These are phyloP conservation scores for Clarias laeviceps DNA, from an alignment of 2,797 vertebrate genomes.

Conservation along the genomic window DNA sequence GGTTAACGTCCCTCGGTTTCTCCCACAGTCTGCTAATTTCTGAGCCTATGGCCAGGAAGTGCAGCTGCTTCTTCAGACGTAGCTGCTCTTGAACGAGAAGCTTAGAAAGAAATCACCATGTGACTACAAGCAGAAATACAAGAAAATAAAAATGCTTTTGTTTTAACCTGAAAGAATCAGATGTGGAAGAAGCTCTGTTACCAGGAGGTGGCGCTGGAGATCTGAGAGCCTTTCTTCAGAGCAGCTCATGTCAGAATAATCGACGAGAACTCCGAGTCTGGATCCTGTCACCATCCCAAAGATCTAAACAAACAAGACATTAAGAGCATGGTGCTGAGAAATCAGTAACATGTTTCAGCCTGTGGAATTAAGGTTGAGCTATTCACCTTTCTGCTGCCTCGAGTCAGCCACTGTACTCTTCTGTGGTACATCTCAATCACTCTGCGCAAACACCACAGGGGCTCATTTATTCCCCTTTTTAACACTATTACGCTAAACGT, in stretches of 20 bases:
- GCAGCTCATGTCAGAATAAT: conserved; percentile 64
- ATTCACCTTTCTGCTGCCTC: conserved; percentile 79
- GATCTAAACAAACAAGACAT: conserved; percentile 62
- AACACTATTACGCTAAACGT: neutral
- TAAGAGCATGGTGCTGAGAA: neutral
- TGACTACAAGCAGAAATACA: neutral
- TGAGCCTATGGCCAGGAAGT: conserved; percentile 71
- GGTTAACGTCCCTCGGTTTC: conserved; percentile 55
- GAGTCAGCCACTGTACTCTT: conserved; percentile 75
- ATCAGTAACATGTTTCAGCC: neutral
- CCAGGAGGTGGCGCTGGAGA: conserved; percentile 74
- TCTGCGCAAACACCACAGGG: conserved; percentile 37
- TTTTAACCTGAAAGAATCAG: neutral
- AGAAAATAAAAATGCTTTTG: neutral
- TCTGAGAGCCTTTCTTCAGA: conserved; percentile 60
- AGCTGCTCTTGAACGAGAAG: conserved; percentile 78
- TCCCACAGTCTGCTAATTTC: conserved; percentile 72
- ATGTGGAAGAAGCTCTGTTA: conserved; percentile 56
- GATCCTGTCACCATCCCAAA: conserved; percentile 78
- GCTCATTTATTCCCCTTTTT: neutral
- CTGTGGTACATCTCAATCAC: conserved; percentile 66
- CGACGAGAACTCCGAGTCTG: conserved; percentile 73
- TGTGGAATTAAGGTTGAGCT: neutral
- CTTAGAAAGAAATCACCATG: conserved; percentile 58
- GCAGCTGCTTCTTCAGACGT: conserved; percentile 72